phyloP scores from a whole-genome alignment of 2,888 invertebrate species.

The Tipula helvola region DNA sequence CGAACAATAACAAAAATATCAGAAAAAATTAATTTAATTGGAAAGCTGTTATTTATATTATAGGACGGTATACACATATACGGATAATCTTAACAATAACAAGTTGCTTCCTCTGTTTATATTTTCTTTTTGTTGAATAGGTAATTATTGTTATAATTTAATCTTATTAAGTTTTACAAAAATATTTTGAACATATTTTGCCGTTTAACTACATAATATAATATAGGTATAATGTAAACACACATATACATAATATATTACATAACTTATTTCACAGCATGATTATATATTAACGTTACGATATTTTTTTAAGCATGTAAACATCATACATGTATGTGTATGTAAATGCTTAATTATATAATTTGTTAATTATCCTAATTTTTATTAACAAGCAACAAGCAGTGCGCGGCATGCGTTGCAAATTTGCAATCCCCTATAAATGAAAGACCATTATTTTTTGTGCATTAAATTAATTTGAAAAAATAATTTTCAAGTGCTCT shows the following conservation, averaged over 20 bases:
- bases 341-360: background rate
- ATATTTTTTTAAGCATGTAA: background rate
- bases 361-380: background rate
- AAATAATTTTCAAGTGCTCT: too few species aligned
- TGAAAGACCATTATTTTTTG: too few species aligned
- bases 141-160: background rate
- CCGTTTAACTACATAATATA: background rate
- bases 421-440: too few species aligned
- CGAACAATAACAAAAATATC: background rate
- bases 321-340: background rate
- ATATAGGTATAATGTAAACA: background rate
- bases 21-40: background rate
- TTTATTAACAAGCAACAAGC: too few species aligned
- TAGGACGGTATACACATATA: background rate
- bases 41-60: background rate
- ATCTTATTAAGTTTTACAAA: background rate
- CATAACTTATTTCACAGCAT: background rate
- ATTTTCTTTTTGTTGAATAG: background rate
- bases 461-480: too few species aligned
- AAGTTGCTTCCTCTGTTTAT: background rate
- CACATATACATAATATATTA: background rate
- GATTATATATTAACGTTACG: background rate
- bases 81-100: background rate
- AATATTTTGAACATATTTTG: background rate
- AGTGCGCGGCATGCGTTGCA: too few species aligned